Conservation (phyloP, 1,140 invertebrate genomes). For the Forficula auricularia region DNA sequence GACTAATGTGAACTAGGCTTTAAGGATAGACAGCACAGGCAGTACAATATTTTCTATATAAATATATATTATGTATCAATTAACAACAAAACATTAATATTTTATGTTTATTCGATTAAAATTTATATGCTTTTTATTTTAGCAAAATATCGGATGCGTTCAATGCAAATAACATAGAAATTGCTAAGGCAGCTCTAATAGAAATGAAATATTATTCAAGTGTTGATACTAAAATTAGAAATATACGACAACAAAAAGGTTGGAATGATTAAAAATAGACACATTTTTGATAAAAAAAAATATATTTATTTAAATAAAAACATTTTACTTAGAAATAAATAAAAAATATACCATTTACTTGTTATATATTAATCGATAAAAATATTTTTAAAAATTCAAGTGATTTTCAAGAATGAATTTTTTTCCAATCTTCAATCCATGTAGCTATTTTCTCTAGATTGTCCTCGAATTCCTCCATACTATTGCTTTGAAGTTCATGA, state of each 20-base stretch:
- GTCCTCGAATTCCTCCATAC: constrained; percentile 51
- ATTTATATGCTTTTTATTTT: too few species aligned
- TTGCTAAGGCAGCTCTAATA: constrained; percentile 34
- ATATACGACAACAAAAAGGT: constrained; percentile 11
- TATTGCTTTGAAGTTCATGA: constrained; percentile 63
- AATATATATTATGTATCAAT: too few species aligned
- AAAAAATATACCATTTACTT: too few species aligned
- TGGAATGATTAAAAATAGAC: too few species aligned
- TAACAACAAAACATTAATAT: too few species aligned
- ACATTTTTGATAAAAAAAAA: not conserved
- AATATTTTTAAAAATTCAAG: not conserved
- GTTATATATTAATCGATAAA: too few species aligned
- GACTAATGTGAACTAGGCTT: too few species aligned
- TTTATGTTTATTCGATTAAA: too few species aligned
- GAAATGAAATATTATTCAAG: constrained; percentile 71
- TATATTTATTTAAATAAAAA: constrained; percentile 2
- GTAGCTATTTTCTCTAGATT: constrained; percentile 64
- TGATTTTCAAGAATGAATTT: not conserved
- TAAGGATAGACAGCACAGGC: too few species aligned
- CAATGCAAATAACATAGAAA: too few species aligned
- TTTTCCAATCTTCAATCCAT: constrained; percentile 72
- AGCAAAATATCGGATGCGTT: too few species aligned
- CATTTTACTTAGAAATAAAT: not conserved
- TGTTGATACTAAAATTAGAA: constrained; percentile 58
- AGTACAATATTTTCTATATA: too few species aligned